A percentile compares a stretch with the other conserved stretches of the same genome.
These are phyloP conservation scores for Catocala fraxini DNA, from an alignment of 2,888 invertebrate genomes.

Conservation along the genomic window DNA sequence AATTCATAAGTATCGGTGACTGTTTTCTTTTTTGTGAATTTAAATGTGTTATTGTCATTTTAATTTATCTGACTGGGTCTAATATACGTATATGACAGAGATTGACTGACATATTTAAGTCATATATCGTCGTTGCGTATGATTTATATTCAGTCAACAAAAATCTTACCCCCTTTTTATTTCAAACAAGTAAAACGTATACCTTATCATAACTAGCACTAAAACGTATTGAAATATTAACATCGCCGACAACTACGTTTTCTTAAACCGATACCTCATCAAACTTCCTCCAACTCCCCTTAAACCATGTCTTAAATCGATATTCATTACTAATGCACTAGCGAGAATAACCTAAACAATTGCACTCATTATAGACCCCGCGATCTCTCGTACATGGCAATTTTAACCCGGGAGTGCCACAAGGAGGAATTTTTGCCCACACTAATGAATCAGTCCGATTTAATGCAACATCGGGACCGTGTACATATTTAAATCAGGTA, in stretches of 20 bases:
- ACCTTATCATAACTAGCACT: no score
- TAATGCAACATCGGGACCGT: constrained; percentile 58
- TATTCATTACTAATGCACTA: constrained; percentile 27
- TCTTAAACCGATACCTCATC: no score
- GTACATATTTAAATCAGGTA: constrained; percentile 77
- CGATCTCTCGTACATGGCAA: constrained; percentile 51
- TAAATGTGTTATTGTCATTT: constrained; percentile 2
- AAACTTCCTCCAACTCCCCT: neutral
- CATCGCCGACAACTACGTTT: no score
- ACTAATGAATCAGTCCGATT: constrained; percentile 70
- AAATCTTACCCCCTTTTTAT: no score
- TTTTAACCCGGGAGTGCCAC: constrained; percentile 39
- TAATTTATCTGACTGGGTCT: no score
- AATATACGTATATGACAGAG: no score
- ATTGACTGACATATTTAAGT: no score
- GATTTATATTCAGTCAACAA: no score
- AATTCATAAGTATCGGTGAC: constrained; percentile 26
- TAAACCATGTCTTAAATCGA: neutral
- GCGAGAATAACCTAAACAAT: constrained; percentile 42
- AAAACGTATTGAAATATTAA: no score
- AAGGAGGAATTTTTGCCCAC: constrained; percentile 49
- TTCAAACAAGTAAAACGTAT: no score
- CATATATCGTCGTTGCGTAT: no score
- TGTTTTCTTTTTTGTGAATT: constrained; percentile 38
- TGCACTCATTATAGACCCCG: constrained; percentile 50